Evolutionary conservation across 2,797 vertebrate species (phyloP).

Genomic region (Sebastes iracundus): DNA sequence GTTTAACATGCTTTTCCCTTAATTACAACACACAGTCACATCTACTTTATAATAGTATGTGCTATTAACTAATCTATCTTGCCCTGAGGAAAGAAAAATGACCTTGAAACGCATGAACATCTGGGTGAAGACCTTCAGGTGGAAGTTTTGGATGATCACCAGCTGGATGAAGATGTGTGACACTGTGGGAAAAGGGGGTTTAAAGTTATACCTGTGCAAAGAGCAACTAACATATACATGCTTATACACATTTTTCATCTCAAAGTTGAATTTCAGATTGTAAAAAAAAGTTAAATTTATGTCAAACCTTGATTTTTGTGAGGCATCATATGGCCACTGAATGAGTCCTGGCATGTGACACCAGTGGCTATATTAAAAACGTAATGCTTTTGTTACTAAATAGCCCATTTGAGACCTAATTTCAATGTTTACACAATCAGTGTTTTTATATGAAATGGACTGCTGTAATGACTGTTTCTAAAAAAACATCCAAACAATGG

Average conservation of each 20-base stretch:
- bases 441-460: conserved; percentile 3
- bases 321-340: neutral
- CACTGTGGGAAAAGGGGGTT: neutral
- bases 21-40: neutral
- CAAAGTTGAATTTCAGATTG: neutral
- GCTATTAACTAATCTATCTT: neutral
- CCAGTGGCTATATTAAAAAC: neutral
- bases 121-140: neutral
- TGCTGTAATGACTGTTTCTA: conserved; percentile 24
- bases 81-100: neutral
- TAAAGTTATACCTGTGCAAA: neutral
- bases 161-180: neutral
- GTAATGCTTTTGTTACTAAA: neutral
- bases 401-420: neutral
- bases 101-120: neutral
- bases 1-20: neutral
- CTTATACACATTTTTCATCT: neutral
- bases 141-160: neutral
- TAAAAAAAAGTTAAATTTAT: neutral
- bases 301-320: neutral
- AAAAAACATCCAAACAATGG: conserved; percentile 56
- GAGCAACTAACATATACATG: neutral
- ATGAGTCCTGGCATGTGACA: neutral
- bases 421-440: conserved; percentile 8
- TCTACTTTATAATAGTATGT: neutral